These are phyloP conservation scores for Uria aalge DNA, from an alignment of 2,113 vertebrate genomes.

Conservation along the genomic window DNA sequence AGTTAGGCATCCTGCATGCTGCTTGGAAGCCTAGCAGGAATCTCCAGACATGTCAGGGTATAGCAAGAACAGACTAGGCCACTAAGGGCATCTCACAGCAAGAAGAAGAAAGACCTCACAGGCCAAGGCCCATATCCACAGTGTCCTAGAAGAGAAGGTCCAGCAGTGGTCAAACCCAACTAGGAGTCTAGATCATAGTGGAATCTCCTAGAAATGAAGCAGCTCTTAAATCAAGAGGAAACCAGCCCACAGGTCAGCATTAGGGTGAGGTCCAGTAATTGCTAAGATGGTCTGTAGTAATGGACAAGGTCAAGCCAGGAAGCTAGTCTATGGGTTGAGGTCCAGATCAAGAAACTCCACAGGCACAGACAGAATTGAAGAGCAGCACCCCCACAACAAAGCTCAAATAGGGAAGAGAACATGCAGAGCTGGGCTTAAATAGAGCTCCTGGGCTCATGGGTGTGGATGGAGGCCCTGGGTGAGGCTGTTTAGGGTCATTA, in stretches of 20 bases:
- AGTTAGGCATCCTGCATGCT: neutral
- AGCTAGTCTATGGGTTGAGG: accelerated
- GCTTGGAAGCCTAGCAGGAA: neutral
- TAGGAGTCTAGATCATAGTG: neutral
- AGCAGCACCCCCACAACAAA: accelerated
- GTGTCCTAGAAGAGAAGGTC: neutral
- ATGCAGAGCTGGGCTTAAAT: neutral
- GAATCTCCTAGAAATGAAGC: neutral
- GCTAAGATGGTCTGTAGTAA: accelerated
- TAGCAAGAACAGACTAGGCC: neutral
- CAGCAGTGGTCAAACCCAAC: neutral
- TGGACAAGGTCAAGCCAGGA: accelerated
- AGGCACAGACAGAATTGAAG: accelerated
- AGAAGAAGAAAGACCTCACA: accelerated
- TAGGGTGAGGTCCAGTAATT: neutral
- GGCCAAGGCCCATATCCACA: neutral
- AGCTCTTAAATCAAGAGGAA: neutral
- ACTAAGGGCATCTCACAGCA: neutral
- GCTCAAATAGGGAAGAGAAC: accelerated
- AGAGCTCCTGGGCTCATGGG: neutral
- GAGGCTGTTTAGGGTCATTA: neutral
- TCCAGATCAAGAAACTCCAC: neutral
- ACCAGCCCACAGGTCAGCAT: neutral
- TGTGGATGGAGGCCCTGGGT: neutral
- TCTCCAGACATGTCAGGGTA: accelerated